phyloP scores from a whole-genome alignment of 2,888 invertebrate species.

The Euproctis similis region DNA sequence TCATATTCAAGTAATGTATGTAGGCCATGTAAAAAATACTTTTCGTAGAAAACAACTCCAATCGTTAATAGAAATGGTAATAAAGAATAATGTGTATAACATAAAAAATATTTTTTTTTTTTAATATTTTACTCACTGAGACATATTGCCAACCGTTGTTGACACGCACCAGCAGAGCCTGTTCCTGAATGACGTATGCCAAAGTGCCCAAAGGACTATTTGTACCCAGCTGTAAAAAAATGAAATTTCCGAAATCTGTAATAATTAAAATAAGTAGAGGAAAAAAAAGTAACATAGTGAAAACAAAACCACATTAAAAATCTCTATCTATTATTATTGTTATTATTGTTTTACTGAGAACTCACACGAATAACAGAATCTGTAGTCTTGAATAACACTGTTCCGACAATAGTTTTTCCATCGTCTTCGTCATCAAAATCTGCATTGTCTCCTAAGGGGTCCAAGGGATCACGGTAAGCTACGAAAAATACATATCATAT shows the following conservation, averaged over 20 bases:
- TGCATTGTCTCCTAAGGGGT: conserved; percentile 46
- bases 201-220: conserved; percentile 85
- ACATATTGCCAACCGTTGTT: conserved; percentile 97
- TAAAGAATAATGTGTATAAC: too few species aligned
- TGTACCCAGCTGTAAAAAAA: conserved; percentile 48
- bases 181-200: conserved; percentile 94
- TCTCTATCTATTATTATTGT: background rate
- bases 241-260: background rate
- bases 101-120: too few species aligned
- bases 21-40: background rate
- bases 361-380: conserved; percentile 59
- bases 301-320: too few species aligned
- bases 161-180: conserved; percentile 90
- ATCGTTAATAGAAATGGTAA: too few species aligned
- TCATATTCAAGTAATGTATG: too few species aligned
- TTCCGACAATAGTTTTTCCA: conserved; percentile 59
- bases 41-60: too few species aligned
- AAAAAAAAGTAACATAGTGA: too few species aligned
- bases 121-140: conserved; percentile 81
- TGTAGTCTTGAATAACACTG: conserved; percentile 60
- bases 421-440: conserved; percentile 67
- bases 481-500: too few species aligned
- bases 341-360: background rate
- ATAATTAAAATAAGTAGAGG: too few species aligned
- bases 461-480: conserved; percentile 53